phyloP scores from a whole-genome alignment of 2,113 vertebrate species.

The Ciconia stormi region DNA sequence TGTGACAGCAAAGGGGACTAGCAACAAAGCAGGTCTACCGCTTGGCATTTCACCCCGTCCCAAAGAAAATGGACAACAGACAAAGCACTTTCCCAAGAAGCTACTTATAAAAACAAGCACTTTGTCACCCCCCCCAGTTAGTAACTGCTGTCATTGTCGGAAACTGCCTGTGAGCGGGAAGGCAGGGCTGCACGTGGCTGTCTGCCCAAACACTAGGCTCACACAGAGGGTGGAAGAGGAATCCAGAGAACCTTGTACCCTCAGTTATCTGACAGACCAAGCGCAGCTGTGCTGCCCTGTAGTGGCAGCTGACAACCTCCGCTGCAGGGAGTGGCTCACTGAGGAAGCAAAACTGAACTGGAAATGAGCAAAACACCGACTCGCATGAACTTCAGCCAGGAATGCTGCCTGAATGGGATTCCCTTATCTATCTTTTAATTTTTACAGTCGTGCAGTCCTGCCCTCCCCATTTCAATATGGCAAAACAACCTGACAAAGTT shows the following conservation, averaged over 20 bases:
- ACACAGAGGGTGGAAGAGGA: not conserved
- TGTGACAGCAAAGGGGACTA: not conserved
- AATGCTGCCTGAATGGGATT: rapidly evolving
- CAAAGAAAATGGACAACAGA: rapidly evolving
- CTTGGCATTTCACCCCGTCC: rapidly evolving
- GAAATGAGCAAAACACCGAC: not conserved
- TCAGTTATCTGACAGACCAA: too few relatives aligned
- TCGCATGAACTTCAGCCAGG: not conserved
- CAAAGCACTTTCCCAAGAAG: not conserved
- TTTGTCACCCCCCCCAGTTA: not conserved
- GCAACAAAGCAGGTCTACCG: rapidly evolving
- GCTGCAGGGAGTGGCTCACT: not conserved
- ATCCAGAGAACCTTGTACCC: not conserved
- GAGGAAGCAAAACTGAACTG: not conserved
- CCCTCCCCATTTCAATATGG: not conserved
- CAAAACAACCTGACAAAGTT: too few relatives aligned
- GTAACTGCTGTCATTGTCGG: rapidly evolving
- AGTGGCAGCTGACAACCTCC: not conserved
- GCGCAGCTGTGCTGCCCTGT: not conserved
- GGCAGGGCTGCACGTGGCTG: rapidly evolving
- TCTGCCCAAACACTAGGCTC: not conserved
- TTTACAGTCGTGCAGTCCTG: not conserved
- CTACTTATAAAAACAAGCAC: not conserved
- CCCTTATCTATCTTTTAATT: not conserved
- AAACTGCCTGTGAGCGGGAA: not conserved